Base-by-base conservation (phyloP, 1,140 invertebrate genomes). In the Diabrotica undecimpunctata region DNA sequence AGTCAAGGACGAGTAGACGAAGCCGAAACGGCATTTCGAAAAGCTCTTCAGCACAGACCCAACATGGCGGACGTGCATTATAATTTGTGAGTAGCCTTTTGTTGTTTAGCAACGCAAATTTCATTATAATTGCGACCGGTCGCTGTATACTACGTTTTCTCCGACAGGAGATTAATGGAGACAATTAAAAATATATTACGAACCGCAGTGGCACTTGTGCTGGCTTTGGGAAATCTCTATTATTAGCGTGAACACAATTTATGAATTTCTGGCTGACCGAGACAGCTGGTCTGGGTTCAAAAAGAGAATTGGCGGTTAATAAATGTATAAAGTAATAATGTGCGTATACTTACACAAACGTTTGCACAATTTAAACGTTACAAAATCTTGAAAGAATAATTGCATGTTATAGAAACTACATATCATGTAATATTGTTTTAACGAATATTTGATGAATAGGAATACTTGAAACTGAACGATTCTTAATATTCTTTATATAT, bases 61-160 rank as follows among this genome's bases (percentile, higher is more conserved):
- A 97, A 96, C 81, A 97, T 97, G 94, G 95, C 95, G 62, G 95
- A 97, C 78, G 94, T 96, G 55, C 94, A 96, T 83, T 97, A 96
- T 79, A 97, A 97, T 83, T 83, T 98, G 96, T 98, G 85, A 96
- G 95, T 95, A 82, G 41, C 46, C 12, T 61, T 52, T 61, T 50
- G 59, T 61, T 61, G 46, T 61, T 61, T 61, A 61, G 59, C 59
- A 61, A 61, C 41, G 59, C 59, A 41, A 61, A 61, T 61, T 61
- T 61, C 46, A 50, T 61, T 61, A 61, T 61, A 61, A 61, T 61
- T 50, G 46, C 46, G 59, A 14, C 50, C 52, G 50, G 41, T 46
- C n/a, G 41, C 41, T 46, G 41, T 46, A 46, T 14, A 39, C 59
- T 61, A 11, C 59, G 50, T 51, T 50, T 52, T 25, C 13, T 50